phyloP scores from a whole-genome alignment of 2,888 invertebrate genomes.

The Tenodera sinensis region DNA sequence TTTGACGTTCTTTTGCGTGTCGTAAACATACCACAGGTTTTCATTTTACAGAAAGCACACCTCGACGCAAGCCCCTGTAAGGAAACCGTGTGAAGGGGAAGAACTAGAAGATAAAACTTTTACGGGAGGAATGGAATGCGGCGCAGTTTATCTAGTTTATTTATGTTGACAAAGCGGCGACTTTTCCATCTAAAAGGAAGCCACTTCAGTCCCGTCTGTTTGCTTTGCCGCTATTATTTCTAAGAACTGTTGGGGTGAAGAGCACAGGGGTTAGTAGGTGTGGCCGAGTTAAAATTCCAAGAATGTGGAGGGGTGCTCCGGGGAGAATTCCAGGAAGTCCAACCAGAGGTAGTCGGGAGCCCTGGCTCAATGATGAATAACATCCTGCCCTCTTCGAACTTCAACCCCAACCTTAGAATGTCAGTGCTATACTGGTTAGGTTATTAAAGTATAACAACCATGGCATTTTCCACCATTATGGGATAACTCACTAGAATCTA shows the following conservation, averaged over 20 bases:
- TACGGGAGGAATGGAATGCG: neutral
- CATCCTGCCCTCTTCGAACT: neutral
- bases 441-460: too few species aligned
- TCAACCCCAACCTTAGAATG: too few species aligned
- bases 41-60: too few species aligned
- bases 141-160: neutral
- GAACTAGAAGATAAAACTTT: too few species aligned
- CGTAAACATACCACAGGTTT: too few species aligned
- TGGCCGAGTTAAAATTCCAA: neutral
- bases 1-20: too few species aligned
- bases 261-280: neutral
- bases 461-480: too few species aligned
- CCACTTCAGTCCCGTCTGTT: neutral
- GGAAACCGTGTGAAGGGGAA: too few species aligned
- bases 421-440: too few species aligned
- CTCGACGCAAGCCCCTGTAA: too few species aligned
- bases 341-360: neutral
- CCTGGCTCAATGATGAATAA: neutral
- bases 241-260: neutral
- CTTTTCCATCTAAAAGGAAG: neutral
- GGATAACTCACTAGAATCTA: too few species aligned
- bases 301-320: neutral
- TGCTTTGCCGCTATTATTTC: neutral
- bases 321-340: neutral
- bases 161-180: neutral